phyloP scores from a whole-genome alignment of 2,797 vertebrate species.

The Poecilia wingei region DNA sequence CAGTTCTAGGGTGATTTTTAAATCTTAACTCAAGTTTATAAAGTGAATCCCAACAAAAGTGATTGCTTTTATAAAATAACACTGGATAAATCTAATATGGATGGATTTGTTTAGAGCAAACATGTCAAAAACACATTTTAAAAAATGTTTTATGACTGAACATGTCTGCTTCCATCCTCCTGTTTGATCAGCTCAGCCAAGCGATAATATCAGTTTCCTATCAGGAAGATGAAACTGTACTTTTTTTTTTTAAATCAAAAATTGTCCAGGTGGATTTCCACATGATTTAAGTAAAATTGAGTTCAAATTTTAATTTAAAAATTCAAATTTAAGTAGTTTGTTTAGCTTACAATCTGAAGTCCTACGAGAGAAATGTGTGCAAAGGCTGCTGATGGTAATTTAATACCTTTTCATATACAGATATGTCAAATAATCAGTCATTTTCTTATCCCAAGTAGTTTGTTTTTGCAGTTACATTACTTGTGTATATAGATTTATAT shows the following conservation, averaged over 20 bases:
- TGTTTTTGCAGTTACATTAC: background rate
- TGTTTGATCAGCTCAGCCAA: background rate
- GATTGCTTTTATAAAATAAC: background rate
- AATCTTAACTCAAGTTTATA: background rate
- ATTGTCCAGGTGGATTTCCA: background rate
- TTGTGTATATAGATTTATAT: background rate
- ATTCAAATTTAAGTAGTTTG: background rate
- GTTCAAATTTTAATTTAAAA: no score
- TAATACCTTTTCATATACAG: background rate
- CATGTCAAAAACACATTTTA: background rate
- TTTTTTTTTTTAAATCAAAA: background rate
- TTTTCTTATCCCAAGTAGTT: background rate
- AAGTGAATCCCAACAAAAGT: background rate
- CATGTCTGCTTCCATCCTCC: background rate
- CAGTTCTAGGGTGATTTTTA: background rate
- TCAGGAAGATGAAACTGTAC: background rate
- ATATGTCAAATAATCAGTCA: background rate
- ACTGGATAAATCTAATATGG: background rate
- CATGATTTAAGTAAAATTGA: no score
- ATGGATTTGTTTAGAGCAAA: background rate
- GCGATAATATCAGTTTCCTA: background rate
- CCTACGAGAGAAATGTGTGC: background rate
- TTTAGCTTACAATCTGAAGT: background rate
- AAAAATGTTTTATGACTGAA: no score
- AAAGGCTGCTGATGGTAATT: background rate